Evolutionary conservation across 2,797 vertebrate species (phyloP), one percentile per base, ranked within the genome.

Genomic region (Heterohyrax brucei): DNA sequence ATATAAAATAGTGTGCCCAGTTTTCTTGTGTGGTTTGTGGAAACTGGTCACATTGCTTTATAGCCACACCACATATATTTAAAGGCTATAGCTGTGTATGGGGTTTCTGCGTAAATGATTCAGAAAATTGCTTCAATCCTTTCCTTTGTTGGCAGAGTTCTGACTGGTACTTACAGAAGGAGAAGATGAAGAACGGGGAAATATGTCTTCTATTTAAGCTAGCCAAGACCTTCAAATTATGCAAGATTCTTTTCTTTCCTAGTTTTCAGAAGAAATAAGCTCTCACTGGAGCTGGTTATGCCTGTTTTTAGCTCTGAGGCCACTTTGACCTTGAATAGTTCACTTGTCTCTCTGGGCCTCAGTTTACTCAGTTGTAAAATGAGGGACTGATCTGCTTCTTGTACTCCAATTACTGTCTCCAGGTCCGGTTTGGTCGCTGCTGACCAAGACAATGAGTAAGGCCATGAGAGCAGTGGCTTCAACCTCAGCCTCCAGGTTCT

Each of bases 1-100:
- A 97, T 97, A 92, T 96, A 93, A 90, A 96, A 96, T 88, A 80
- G 75, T 76, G 77, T 95, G 82, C 85, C 95, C 92, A 96, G 92
- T 94, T 96, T 97, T 94, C 94, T 94, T 93, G 85, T 96, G 97
- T 96, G 95, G 93, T 97, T 97, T 97, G 93, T 96, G 95, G 95
- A 94, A 97, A 94, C 50, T 80, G 82, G 90, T 96, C 87, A 97
- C 90, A 94, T 95, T 88, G 30, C 96, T 97, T 94, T 96, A 96
- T 28, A 93, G 95, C 82, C 95, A 86, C 46, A 96, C 70, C 94
- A 91, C 92, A 96, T 97, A 61, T 97, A 97, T 96, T 97, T 97
- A 97, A 96, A 97, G 87, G 85, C 79, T 92, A 90, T 88, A 94
- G 85, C 90, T 95, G 66, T 86, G 92, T 85, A 80, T 88, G 81